Evolutionary conservation across 1,140 invertebrate genomes (phyloP), one percentile per base, ranked within the genome.

Genomic region (Drosophila kanapiae): DNA sequence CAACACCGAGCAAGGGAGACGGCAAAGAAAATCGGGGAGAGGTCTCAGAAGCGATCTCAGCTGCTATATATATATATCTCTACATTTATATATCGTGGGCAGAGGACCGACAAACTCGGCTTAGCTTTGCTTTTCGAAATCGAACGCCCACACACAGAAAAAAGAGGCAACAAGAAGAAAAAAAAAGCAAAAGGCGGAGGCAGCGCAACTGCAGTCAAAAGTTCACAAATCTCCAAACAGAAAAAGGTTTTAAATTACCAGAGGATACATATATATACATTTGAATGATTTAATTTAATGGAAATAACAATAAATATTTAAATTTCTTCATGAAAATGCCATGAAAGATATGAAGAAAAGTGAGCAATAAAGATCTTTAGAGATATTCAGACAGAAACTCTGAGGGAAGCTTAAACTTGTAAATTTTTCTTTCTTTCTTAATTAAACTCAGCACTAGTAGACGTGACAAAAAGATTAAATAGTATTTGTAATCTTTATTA

Each of bases 121-220:
- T 58, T 59, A 23, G 38, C 67, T 72, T 61, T 78, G 79, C 51
- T 88, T 70, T 87, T 87, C 61, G 67, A 87, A 74, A 83, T 72
- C 67, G 72, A 67, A 80, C 83, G 84, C 83, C 84, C 84, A 87
- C 83, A 72, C 38, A n/a, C 42, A 23, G 38, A 42, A 67, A 14
- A 53, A 70, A 68, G 40, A 70, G 63, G 31, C n/a, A 75, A 51
- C 53, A 23, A 23, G 31, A 23, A 48, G 33, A 18, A 48, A 76
- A 33, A 59, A 43, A 31, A 53, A 76, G 48, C 65, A 43, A 40
- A 40, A 38, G 58, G 61, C 62, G 56, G 45, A 47, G 71, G 37
- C 33, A 54, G 43, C 47, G 43, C 47, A 47, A 72, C 40, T 58
- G 63, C 62, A 77, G 74, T 63, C 35, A 63, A 59, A 69, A 80